These are phyloP conservation scores for Rhimphoctona megacephalus DNA, from an alignment of 2,888 invertebrate species.

Conservation along the genomic window DNA sequence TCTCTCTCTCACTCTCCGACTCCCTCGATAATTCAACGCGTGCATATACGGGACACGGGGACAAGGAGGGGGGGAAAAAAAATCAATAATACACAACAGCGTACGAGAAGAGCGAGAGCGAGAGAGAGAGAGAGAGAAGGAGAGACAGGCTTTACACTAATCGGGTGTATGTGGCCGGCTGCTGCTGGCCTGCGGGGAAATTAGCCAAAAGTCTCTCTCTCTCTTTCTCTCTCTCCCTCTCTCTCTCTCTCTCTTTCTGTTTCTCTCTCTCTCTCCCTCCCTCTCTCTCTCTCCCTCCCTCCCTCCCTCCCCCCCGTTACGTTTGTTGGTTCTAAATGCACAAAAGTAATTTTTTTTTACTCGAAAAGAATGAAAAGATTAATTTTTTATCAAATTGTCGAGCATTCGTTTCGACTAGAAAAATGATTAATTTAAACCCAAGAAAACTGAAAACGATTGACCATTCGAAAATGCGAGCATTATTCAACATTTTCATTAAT, in stretches of 20 bases:
- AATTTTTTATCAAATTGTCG: no score
- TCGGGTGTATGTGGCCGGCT: conserved; percentile 57
- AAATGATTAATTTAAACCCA: no score
- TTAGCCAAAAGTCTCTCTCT: conserved; percentile 39
- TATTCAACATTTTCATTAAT: no score
- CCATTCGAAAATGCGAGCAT: no score
- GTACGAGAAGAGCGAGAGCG: conserved; percentile 31
- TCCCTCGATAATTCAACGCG: conserved; percentile 65
- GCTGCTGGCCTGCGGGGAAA: conserved; percentile 51
- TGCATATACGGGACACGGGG: conserved; percentile 47
- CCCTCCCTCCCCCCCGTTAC: not conserved
- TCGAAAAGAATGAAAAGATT: no score
- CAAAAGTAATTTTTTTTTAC: no score
- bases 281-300: not conserved
- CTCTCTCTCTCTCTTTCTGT: no score
- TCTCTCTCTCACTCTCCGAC: not conserved
- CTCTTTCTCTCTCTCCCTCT: not conserved
- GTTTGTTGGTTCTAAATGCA: not conserved
- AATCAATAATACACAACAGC: conserved; percentile 64
- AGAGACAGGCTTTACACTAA: conserved; percentile 14
- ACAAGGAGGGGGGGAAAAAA: conserved; percentile 49
- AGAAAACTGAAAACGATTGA: no score
- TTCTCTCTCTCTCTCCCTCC: not conserved
- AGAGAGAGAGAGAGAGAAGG: not conserved
- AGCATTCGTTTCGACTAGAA: no score